phyloP scores from a whole-genome alignment of 2,797 vertebrate species.

The Coreius guichenoti region DNA sequence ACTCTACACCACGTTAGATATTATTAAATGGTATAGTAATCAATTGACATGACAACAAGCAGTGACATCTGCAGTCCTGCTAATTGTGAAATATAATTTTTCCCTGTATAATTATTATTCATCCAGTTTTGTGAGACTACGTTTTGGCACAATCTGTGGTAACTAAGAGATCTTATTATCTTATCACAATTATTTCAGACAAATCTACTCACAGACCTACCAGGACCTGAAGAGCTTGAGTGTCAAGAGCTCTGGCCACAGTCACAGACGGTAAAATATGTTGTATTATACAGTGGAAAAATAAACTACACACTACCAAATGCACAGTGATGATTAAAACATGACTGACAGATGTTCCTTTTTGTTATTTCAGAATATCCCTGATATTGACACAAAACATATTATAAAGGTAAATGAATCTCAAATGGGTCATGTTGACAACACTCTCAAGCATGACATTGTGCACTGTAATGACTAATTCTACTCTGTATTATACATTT shows the following conservation, averaged over 20 bases:
- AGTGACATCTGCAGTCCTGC: not conserved
- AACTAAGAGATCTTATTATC: not conserved
- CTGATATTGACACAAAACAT: conserved; percentile 68
- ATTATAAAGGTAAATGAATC: conserved; percentile 72
- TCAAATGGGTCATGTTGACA: not conserved
- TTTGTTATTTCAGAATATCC: conserved; percentile 65
- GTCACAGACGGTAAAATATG: conserved; percentile 18
- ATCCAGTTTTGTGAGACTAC: not conserved
- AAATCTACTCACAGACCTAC: conserved; percentile 52
- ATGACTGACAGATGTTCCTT: conserved; percentile 11
- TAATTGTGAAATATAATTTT: not conserved
- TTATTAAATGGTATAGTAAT: not conserved
- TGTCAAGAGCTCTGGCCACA: conserved; percentile 33
- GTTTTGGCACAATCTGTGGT: too few species aligned
- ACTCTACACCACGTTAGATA: not conserved
- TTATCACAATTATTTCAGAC: conserved; percentile 40
- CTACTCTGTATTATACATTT: not conserved
- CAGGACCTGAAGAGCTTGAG: conserved; percentile 35
- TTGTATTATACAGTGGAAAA: not conserved
- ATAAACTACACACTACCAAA: not conserved
- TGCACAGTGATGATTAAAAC: not conserved
- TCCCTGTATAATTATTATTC: not conserved
- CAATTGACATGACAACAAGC: too few species aligned
- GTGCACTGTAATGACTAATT: not conserved
- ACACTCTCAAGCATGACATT: not conserved